Percentiles rank a stretch among this genome's conserved stretches.
phyloP scores from a whole-genome alignment of 2,888 invertebrate genomes.

The Cinara cedri region DNA sequence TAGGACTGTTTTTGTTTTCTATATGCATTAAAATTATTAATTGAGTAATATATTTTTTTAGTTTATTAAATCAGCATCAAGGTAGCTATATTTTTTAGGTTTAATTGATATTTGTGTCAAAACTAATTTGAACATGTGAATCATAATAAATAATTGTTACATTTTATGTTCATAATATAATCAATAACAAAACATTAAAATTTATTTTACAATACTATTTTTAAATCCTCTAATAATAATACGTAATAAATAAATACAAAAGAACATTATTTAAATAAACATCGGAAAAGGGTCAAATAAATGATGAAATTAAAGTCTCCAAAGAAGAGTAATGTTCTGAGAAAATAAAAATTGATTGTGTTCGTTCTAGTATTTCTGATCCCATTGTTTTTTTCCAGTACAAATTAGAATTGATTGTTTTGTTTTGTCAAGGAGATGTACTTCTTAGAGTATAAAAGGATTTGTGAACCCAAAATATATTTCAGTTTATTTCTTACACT shows the following conservation, averaged over 20 bases:
- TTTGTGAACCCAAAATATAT: constrained; percentile 16
- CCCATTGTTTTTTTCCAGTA: background rate
- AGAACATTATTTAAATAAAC: constrained; percentile 26
- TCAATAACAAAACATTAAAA: background rate
- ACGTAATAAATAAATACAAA: constrained; percentile 23
- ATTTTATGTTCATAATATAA: background rate
- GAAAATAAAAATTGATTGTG: constrained; percentile 51
- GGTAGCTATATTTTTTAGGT: too few relatives aligned
- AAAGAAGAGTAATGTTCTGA: constrained; percentile 33
- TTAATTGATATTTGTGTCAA: too few relatives aligned
- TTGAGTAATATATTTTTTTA: background rate
- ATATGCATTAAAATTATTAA: background rate
- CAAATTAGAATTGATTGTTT: constrained; percentile 56
- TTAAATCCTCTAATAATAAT: background rate
- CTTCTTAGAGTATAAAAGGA: constrained; percentile 45
- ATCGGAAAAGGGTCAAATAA: constrained; percentile 15
- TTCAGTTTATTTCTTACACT: constrained; percentile 37
- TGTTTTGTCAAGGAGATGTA: constrained; percentile 33
- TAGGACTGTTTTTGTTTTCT: background rate
- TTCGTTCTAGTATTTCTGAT: constrained; percentile 30
- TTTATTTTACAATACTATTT: background rate
- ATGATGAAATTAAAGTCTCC: constrained; percentile 33
- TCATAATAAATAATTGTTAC: too few relatives aligned
- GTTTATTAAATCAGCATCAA: too few relatives aligned
- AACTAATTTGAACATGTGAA: too few relatives aligned